Evolutionary conservation across 2,113 vertebrate species (phyloP).

Genomic region (Toxotes jaculatrix): DNA sequence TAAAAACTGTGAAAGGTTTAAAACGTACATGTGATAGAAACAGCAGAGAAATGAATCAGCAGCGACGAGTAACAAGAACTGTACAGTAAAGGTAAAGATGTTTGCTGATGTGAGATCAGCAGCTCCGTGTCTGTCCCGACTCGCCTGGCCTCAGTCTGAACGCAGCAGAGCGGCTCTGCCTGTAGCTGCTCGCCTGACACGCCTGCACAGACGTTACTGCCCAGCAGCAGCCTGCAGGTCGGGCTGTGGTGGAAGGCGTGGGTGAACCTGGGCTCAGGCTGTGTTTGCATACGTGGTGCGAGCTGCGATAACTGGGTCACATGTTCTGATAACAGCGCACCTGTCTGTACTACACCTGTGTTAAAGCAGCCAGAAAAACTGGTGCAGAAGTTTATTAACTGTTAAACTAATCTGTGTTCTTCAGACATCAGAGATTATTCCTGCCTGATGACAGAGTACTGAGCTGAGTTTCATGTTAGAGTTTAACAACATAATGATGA

Average conservation of each 20-base stretch:
- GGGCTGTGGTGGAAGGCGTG: background rate
- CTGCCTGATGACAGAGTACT: no score
- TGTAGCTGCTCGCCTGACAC: conserved; percentile 45
- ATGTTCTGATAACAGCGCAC: conserved; percentile 5
- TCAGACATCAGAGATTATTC: no score
- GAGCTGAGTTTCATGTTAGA: no score
- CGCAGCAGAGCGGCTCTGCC: conserved; percentile 21
- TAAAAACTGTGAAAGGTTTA: no score
- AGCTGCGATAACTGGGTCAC: conserved; percentile 22
- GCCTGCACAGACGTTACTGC: conserved; percentile 6
- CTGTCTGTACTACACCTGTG: no score
- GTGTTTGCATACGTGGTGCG: background rate
- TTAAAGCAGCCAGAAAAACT: background rate
- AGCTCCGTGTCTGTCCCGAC: conserved; percentile 1
- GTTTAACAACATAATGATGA: no score
- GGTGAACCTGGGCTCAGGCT: background rate
- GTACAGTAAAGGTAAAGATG: no score
- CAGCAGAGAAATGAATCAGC: no score
- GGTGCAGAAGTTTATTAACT: background rate
- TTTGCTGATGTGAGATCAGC: no score
- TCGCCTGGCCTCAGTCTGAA: conserved; percentile 9
- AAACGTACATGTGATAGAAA: no score
- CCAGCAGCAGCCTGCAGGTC: background rate
- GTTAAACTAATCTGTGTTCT: no score
- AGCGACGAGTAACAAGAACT: no score